These are phyloP conservation scores for Nebria brevicollis DNA, from an alignment of 2,888 invertebrate genomes.

Conservation along the genomic window DNA sequence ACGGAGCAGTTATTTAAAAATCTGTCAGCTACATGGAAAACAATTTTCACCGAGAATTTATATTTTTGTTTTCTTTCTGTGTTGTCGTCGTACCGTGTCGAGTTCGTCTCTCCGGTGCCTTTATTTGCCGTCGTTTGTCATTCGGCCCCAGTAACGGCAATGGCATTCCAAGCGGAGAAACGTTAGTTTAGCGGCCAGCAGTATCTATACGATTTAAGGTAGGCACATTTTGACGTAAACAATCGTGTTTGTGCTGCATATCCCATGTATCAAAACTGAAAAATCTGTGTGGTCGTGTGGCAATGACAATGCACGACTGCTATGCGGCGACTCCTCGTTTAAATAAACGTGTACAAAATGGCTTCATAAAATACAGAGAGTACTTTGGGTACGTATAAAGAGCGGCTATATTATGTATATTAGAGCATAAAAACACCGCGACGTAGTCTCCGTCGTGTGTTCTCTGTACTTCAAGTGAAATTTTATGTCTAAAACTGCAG, in stretches of 20 bases:
- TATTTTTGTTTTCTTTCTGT: neutral
- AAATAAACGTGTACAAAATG: conserved; percentile 46
- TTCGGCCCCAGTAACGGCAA: neutral
- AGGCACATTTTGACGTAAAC: neutral
- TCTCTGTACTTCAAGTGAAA: conserved; percentile 39
- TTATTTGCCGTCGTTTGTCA: neutral
- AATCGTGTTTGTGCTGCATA: neutral
- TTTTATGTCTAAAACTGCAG: conserved; percentile 41
- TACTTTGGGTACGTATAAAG: conserved; percentile 11
- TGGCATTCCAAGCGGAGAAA: neutral
- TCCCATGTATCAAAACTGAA: conserved; percentile 10
- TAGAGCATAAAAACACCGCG: conserved; percentile 39
- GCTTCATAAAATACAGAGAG: conserved; percentile 36
- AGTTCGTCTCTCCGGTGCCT: neutral
- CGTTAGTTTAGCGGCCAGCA: neutral
- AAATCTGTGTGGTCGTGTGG: conserved; percentile 9
- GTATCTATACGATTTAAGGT: conserved; percentile 4
- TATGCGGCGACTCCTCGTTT: neutral
- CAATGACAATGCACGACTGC: conserved; percentile 7
- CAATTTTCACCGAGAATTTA: conserved; percentile 37
- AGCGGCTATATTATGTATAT: conserved; percentile 42
- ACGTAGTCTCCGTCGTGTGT: conserved; percentile 6
- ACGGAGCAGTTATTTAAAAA: conserved; percentile 37
- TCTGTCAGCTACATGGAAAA: conserved; percentile 45
- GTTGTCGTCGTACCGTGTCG: neutral